A percentile compares a stretch with the other conserved stretches of the same genome.
These are phyloP conservation scores for Thereva nobilitata DNA, from an alignment of 2,888 invertebrate genomes.

Conservation along the genomic window DNA sequence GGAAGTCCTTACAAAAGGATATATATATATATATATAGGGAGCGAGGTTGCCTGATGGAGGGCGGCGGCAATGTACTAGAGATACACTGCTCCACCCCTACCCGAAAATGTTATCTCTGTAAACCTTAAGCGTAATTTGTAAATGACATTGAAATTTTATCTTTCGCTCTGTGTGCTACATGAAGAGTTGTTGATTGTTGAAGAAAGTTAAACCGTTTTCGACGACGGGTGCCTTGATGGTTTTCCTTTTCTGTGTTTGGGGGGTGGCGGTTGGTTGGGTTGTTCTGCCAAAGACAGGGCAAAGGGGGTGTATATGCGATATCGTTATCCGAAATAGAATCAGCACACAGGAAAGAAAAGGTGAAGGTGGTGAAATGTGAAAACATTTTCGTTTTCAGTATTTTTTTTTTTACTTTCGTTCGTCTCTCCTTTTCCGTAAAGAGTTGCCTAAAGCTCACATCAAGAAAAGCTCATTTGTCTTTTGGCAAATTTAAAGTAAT, in stretches of 20 bases:
- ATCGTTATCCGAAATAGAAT: slow-evolving; percentile 9
- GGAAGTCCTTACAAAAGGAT: background rate
- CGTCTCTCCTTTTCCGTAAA: slow-evolving; percentile 6
- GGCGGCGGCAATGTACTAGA: too few relatives aligned
- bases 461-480: slow-evolving; percentile 32
- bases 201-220: background rate
- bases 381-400: background rate
- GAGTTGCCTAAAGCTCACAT: slow-evolving; percentile 19
- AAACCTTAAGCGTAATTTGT: slow-evolving; percentile 32
- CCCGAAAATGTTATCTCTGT: slow-evolving; percentile 24
- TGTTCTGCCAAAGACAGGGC: background rate
- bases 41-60: too few relatives aligned
- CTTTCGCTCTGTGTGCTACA: slow-evolving; percentile 9
- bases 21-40: background rate
- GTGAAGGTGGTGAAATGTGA: slow-evolving; percentile 27
- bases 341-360: slow-evolving; percentile 1
- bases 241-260: background rate
- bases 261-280: background rate
- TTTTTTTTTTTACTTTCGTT: background rate
- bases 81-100: background rate
- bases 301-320: slow-evolving; percentile 7
- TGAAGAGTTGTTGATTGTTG: background rate
- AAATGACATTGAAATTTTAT: slow-evolving; percentile 34
- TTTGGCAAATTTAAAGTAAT: slow-evolving; percentile 29
- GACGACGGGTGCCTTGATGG: background rate